A percentile compares a stretch with the other conserved stretches of the same genome.
Conservation (phyloP, 2,797 vertebrate species). For the Lepus oiostolus region DNA sequence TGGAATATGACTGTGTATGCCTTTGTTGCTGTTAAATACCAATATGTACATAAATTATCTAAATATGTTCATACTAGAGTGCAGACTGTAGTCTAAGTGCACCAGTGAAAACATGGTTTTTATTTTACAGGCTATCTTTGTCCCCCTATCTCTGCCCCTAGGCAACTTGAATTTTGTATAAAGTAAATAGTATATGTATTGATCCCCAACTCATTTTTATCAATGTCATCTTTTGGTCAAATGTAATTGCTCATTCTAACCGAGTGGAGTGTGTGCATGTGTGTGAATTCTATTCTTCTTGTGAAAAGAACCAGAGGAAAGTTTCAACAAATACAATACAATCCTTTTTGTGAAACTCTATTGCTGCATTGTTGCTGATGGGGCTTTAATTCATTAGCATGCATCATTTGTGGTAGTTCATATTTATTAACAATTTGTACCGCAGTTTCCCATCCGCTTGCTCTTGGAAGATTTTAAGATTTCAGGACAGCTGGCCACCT, state of each 20-base stretch:
- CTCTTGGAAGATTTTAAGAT: slow-evolving; percentile 75
- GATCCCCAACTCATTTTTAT: slow-evolving; percentile 58
- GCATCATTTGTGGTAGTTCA: slow-evolving; percentile 56
- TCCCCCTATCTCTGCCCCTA: background rate
- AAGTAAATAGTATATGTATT: slow-evolving; percentile 53
- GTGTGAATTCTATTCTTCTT: slow-evolving; percentile 54
- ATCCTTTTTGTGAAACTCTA: slow-evolving; percentile 52
- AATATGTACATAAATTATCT: slow-evolving; percentile 68
- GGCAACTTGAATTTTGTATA: slow-evolving; percentile 60
- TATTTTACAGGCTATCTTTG: slow-evolving; percentile 60
- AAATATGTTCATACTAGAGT: slow-evolving; percentile 63
- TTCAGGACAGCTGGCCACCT: slow-evolving; percentile 79
- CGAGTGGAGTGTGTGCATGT: background rate
- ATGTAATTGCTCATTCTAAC: slow-evolving; percentile 59
- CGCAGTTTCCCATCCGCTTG: slow-evolving; percentile 43
- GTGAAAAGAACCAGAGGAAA: slow-evolving; percentile 21
- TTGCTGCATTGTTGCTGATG: slow-evolving; percentile 64
- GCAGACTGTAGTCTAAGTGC: slow-evolving; percentile 18
- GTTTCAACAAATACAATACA: slow-evolving; percentile 53
- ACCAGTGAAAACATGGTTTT: slow-evolving; percentile 34
- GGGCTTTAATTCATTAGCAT: slow-evolving; percentile 50
- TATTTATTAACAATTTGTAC: slow-evolving; percentile 60
- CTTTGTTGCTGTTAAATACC: slow-evolving; percentile 67
- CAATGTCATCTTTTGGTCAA: slow-evolving; percentile 55
- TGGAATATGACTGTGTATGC: slow-evolving; percentile 60